phyloP scores from a whole-genome alignment of 2,888 invertebrate genomes.

The Notodonta ziczac region DNA sequence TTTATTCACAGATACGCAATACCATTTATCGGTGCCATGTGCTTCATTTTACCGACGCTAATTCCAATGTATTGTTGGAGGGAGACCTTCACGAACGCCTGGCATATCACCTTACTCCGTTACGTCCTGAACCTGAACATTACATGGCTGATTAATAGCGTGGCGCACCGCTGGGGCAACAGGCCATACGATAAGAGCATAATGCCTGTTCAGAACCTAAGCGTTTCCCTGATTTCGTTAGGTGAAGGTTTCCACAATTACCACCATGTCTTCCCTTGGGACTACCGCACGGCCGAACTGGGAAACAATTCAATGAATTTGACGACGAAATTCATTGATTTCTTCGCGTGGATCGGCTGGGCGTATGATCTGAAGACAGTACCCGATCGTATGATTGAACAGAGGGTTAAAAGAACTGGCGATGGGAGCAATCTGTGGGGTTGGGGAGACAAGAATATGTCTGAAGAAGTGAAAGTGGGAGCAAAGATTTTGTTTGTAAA shows the following conservation, averaged over 20 bases:
- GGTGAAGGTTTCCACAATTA: constrained; percentile 68
- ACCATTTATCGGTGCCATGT: constrained; percentile 84
- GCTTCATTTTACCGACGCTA: constrained; percentile 76
- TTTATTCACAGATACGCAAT: constrained; percentile 82
- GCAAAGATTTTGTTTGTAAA: not conserved
- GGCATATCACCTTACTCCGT: constrained; percentile 76
- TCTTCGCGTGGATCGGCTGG: constrained; percentile 60
- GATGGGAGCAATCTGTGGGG: constrained; percentile 55
- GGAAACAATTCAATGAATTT: constrained; percentile 56
- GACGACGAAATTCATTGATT: constrained; percentile 55
- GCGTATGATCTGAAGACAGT: constrained; percentile 59
- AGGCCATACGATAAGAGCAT: constrained; percentile 72
- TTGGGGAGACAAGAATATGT: constrained; percentile 24
- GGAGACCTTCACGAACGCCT: constrained; percentile 74
- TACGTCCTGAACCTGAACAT: constrained; percentile 84
- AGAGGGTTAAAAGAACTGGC: constrained; percentile 48
- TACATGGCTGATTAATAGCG: constrained; percentile 88
- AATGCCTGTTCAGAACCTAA: constrained; percentile 43
- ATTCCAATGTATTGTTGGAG: constrained; percentile 86
- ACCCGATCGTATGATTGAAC: constrained; percentile 39
- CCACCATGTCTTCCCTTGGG: constrained; percentile 62
- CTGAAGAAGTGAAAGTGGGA: constrained; percentile 16
- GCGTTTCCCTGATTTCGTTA: constrained; percentile 37
- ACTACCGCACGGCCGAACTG: constrained; percentile 59
- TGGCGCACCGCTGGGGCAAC: constrained; percentile 82